phyloP scores from a whole-genome alignment of 2,113 vertebrate species.

The Myiopsitta monachus region DNA sequence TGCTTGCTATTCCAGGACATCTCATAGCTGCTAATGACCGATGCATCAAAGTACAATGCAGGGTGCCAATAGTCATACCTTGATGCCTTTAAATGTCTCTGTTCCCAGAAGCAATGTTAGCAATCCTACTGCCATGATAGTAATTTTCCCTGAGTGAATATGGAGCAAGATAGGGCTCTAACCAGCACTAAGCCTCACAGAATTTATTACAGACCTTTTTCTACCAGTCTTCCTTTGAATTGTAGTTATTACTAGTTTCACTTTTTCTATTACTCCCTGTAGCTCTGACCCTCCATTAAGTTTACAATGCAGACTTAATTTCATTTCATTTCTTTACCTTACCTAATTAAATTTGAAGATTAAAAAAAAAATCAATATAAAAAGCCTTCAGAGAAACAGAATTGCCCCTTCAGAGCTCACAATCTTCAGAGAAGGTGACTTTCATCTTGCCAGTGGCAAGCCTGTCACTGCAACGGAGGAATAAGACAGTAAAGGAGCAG shows the following conservation, averaged over 20 bases:
- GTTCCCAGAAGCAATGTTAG: neutral
- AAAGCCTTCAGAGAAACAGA: neutral
- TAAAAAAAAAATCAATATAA: neutral
- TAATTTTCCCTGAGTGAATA: neutral
- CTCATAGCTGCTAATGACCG: slow-evolving; percentile 7
- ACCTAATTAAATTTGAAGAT: neutral
- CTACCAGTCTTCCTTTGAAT: slow-evolving; percentile 1
- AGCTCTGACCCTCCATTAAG: neutral
- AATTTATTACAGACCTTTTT: slow-evolving; percentile 2
- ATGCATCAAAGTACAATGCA: neutral
- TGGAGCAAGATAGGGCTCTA: neutral
- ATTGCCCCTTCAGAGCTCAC: neutral
- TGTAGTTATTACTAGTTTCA: neutral
- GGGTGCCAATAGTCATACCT: neutral
- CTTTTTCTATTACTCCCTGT: neutral
- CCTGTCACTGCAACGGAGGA: neutral
- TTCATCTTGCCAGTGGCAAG: neutral
- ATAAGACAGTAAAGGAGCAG: neutral
- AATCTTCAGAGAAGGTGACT: neutral
- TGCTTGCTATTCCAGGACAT: neutral
- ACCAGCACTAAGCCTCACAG: neutral
- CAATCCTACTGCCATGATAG: neutral
- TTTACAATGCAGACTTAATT: neutral
- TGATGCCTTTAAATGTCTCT: neutral
- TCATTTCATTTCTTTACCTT: neutral